Evolutionary conservation across 2,797 vertebrate species (phyloP).

Genomic region (Tokudaia tokunoshimensis): DNA sequence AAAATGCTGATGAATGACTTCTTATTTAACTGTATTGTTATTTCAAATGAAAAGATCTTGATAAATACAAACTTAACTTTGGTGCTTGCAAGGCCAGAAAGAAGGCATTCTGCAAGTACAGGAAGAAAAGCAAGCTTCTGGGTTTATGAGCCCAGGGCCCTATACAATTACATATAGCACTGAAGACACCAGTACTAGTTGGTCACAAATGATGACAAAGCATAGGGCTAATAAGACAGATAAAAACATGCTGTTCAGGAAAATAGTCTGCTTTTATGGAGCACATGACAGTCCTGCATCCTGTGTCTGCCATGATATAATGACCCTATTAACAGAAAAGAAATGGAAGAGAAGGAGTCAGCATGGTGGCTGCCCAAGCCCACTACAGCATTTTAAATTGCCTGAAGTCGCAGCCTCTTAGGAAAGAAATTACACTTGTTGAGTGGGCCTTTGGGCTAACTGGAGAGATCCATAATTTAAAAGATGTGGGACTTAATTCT

Average conservation of each 20-base stretch:
- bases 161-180: conserved; percentile 26
- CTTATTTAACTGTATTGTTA: conserved; percentile 65
- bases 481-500: conserved; percentile 59
- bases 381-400: conserved; percentile 63
- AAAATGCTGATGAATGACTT: conserved; percentile 67
- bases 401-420: conserved; percentile 30
- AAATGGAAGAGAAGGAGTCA: conserved; percentile 58
- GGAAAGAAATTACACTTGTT: conserved; percentile 22
- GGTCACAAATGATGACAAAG: conserved; percentile 67
- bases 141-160: conserved; percentile 74
- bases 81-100: conserved; percentile 55
- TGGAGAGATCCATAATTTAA: conserved; percentile 70
- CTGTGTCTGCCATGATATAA: conserved; percentile 75
- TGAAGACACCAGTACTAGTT: conserved; percentile 66
- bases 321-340: conserved; percentile 74
- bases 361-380: conserved; percentile 64
- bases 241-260: conserved; percentile 72
- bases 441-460: conserved; percentile 58
- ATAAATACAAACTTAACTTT: conserved; percentile 24
- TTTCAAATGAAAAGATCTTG: conserved; percentile 74
- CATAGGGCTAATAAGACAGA: conserved; percentile 59
- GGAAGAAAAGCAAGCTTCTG: conserved; percentile 72
- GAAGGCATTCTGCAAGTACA: conserved; percentile 50
- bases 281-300: conserved; percentile 34
- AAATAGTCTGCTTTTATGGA: conserved; percentile 69